Evolutionary conservation across 2,113 vertebrate species (phyloP).

Genomic region (Pygoscelis adeliae): DNA sequence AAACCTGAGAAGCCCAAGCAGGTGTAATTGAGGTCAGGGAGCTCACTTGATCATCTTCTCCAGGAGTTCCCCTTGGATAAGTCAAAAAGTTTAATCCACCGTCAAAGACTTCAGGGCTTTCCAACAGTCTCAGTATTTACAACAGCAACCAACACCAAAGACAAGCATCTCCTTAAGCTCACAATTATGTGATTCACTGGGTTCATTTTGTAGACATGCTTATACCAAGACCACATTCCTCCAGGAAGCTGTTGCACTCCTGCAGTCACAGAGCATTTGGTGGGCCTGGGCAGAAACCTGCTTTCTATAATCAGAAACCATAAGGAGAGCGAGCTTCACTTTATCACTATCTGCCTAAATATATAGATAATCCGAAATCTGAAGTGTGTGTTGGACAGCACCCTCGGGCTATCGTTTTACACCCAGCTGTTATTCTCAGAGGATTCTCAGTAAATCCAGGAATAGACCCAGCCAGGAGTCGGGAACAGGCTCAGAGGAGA

Average conservation of each 20-base stretch:
- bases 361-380: conserved; percentile 63
- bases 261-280: not conserved
- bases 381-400: conserved; percentile 61
- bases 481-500: conserved; percentile 52
- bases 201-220: not conserved
- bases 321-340: not conserved
- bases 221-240: not conserved
- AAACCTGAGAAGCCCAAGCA: not conserved
- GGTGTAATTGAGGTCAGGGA: not conserved
- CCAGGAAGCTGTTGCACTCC: not conserved
- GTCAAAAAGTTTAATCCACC: not conserved
- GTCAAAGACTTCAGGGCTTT: not conserved
- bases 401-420: conserved; percentile 67
- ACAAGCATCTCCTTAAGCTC: not conserved
- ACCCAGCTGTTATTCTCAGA: conserved; percentile 70
- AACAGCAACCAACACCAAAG: not conserved
- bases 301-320: not conserved
- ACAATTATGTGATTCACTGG: not conserved
- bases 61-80: not conserved
- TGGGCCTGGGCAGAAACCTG: not conserved
- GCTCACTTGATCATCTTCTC: not conserved
- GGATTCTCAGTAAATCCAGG: conserved; percentile 63
- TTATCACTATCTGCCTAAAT: conserved; percentile 43
- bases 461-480: conserved; percentile 50
- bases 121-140: not conserved